Evolutionary conservation across 2,113 vertebrate species (phyloP), one percentile per base, ranked within the genome.

Genomic region (Atlantisia rogersi): DNA sequence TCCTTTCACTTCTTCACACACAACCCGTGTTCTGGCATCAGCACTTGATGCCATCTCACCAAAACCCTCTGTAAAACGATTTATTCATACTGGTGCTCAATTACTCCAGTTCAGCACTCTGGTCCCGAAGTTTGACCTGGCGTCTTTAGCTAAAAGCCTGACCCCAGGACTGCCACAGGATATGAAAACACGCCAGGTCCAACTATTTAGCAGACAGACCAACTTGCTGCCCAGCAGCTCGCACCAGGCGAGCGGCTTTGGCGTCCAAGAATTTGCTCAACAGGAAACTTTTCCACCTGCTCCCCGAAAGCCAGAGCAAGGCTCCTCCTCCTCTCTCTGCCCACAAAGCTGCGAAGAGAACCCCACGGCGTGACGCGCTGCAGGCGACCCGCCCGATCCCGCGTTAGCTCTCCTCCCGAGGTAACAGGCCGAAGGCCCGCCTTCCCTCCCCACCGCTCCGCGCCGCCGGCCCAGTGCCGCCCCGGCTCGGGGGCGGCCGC

Each of bases 141-240:
- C 20, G 14, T 3, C 44, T 42, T 22, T 7, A 40, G 53, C n/a
- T 35, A 35, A 29, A 24, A 48, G 64, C 1, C 8, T 1, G 2
- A 73, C 29, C 29, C 70, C 9, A 11, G 20, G 13, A 11, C 22
- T 52, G 12, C 3, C 35, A 14, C 0, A 42, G 37, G 18, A 32
- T 4, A 39, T 1, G 24, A 64, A 55, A 60, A 17, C 0, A 21
- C 0, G 9, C 0, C 56, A 74, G 12, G 9, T 0, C 6, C 18
- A 39, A 62, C 44, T 28, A 2, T 4, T 15, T 2, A 17, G 40
- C 4, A 0, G 59, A 31, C 40, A 28, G 37, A 37, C 42, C 24
- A 48, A 2, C 20, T 9, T 10, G n/a, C 6, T 50, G 50, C 50
- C 64, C 86, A 18, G 63, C 22, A 19, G 48, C 62, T 63, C 28